These are phyloP conservation scores for Ceratitis capitata DNA, from an alignment of 1,140 invertebrate species.

Conservation along the genomic window DNA sequence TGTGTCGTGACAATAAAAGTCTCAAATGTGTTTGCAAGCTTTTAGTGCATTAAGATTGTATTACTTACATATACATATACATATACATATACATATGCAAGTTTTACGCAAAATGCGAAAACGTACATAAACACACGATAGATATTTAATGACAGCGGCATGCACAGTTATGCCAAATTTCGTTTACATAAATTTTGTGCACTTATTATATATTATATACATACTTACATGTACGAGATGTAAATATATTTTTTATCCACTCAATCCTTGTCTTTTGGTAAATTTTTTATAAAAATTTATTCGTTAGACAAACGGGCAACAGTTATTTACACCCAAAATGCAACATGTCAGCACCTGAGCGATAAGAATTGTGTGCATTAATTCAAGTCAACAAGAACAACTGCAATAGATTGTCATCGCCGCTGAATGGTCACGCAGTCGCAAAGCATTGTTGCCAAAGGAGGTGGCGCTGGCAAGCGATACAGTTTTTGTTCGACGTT, in stretches of 20 bases:
- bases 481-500: too few relatives aligned
- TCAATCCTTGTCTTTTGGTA: neutral
- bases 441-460: neutral
- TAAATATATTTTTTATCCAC: neutral
- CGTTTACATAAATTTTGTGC: neutral
- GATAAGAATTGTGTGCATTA: conserved; percentile 8
- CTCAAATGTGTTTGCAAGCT: neutral
- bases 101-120: neutral
- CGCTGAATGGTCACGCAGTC: neutral
- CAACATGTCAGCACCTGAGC: conserved; percentile 30
- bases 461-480: too few relatives aligned
- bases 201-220: neutral
- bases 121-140: neutral
- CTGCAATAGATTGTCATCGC: neutral
- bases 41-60: neutral
- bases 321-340: conserved; percentile 3
- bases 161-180: neutral
- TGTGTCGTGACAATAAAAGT: neutral
- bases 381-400: neutral
- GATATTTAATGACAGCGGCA: neutral
- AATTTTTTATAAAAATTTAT: neutral
- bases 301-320: neutral
- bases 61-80: neutral
- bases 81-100: too few relatives aligned
- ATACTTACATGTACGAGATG: neutral